These are phyloP conservation scores for Ephestia elutella DNA, from an alignment of 1,140 invertebrate species.

Conservation along the genomic window DNA sequence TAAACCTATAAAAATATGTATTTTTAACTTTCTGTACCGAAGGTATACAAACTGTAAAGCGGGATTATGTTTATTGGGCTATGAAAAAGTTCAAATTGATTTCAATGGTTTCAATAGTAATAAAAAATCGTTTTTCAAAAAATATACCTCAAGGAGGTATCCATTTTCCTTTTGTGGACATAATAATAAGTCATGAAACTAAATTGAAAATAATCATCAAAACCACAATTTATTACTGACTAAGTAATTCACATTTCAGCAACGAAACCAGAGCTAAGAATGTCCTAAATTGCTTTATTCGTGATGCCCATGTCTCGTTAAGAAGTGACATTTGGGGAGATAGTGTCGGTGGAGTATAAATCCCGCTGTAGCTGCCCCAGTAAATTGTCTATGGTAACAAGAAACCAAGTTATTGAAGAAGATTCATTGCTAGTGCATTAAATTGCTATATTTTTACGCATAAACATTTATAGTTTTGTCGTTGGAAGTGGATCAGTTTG, in stretches of 20 bases:
- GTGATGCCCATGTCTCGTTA: conserved; percentile 8
- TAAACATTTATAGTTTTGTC: background rate
- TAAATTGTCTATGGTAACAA: conserved; percentile 9
- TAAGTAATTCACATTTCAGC: background rate
- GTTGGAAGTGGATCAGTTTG: too few species aligned
- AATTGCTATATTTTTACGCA: conserved; percentile 7
- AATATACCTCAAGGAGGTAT: too few species aligned
- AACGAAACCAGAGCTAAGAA: background rate
- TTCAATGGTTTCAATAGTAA: too few species aligned
- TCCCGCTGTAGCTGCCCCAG: conserved; percentile 10
- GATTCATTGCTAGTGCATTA: conserved; percentile 4
- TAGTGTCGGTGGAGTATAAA: conserved; percentile 15
- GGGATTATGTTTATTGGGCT: too few species aligned
- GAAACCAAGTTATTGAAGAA: conserved; percentile 9
- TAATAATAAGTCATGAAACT: background rate
- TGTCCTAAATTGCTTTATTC: conserved; percentile 7
- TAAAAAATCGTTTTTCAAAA: too few species aligned
- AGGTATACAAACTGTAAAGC: too few species aligned
- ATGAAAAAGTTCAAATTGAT: too few species aligned
- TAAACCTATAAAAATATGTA: background rate
- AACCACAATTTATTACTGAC: background rate
- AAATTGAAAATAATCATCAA: conserved; percentile 1
- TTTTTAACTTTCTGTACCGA: too few species aligned
- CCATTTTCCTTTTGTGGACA: too few species aligned
- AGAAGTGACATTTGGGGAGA: conserved; percentile 12